Conservation (phyloP, 1,140 invertebrate species). For the Pachypsylla venusta region DNA sequence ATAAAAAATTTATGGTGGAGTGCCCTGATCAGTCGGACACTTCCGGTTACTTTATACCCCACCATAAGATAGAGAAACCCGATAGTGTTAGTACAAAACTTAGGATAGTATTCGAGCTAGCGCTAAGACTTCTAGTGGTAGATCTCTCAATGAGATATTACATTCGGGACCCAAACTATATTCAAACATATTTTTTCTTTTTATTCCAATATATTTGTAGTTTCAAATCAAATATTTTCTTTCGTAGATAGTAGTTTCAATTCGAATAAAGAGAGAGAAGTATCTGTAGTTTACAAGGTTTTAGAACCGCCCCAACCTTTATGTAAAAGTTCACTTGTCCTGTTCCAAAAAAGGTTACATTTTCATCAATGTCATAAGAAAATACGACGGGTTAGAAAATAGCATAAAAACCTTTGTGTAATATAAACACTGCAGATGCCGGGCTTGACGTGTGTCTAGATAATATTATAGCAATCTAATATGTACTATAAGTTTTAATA, state of each 20-base stretch:
- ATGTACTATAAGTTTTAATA: background rate
- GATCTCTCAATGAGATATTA: constrained; percentile 18
- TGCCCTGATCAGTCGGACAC: background rate
- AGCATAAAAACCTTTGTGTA: too few relatives aligned
- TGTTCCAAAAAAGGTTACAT: background rate
- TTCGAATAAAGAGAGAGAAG: too few relatives aligned
- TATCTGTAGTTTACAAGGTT: too few relatives aligned
- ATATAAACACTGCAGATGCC: too few relatives aligned
- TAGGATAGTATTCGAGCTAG: background rate
- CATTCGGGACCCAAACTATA: background rate
- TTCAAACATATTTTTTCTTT: background rate
- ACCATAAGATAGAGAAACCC: background rate
- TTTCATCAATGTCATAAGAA: background rate
- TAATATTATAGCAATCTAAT: too few relatives aligned
- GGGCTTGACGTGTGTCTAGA: too few relatives aligned
- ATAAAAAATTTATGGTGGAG: background rate
- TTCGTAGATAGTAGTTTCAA: too few relatives aligned
- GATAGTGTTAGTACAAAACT: background rate
- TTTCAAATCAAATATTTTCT: background rate
- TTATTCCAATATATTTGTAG: background rate
- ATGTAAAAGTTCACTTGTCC: background rate
- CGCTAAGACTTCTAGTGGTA: constrained; percentile 10
- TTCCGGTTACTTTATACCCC: background rate
- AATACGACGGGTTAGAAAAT: background rate
- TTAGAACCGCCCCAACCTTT: background rate